phyloP scores from a whole-genome alignment of 23 tunicate species.

The Styela clava region DNA sequence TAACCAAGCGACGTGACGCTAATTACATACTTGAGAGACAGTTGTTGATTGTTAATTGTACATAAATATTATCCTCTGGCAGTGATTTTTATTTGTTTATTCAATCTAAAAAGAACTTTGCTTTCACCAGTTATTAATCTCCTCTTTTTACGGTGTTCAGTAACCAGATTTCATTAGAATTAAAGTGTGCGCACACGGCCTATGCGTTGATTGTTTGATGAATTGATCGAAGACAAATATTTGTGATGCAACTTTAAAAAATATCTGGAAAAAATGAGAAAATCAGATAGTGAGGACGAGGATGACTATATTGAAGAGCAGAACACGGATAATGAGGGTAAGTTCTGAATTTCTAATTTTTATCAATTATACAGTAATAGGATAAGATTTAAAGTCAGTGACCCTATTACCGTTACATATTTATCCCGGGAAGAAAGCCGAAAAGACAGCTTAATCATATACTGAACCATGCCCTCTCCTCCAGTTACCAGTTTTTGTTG shows the following conservation, averaged over 20 bases:
- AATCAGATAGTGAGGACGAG: conserved; percentile 16
- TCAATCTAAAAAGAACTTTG: neutral
- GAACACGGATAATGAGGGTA: neutral
- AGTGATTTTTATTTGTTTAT: neutral
- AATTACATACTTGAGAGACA: neutral
- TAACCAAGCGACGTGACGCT: conserved; percentile 28
- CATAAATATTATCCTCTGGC: neutral
- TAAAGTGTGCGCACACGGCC: too few relatives aligned
- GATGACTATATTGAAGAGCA: neutral
- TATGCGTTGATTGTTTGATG: too few relatives aligned
- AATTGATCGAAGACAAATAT: neutral
- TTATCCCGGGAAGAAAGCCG: too few relatives aligned
- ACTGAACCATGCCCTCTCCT: too few relatives aligned
- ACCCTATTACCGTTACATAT: too few relatives aligned
- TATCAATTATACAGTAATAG: too few relatives aligned
- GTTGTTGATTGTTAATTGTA: too few relatives aligned
- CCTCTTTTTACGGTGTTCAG: neutral
- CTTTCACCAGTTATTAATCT: neutral
- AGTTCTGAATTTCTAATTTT: too few relatives aligned
- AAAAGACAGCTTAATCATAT: too few relatives aligned
- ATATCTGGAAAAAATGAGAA: neutral
- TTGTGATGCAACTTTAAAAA: neutral
- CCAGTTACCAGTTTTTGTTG: too few relatives aligned
- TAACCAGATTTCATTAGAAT: too few relatives aligned
- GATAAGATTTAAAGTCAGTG: too few relatives aligned